phyloP scores from a whole-genome alignment of 2,113 vertebrate species.

The Dinomys branickii region DNA sequence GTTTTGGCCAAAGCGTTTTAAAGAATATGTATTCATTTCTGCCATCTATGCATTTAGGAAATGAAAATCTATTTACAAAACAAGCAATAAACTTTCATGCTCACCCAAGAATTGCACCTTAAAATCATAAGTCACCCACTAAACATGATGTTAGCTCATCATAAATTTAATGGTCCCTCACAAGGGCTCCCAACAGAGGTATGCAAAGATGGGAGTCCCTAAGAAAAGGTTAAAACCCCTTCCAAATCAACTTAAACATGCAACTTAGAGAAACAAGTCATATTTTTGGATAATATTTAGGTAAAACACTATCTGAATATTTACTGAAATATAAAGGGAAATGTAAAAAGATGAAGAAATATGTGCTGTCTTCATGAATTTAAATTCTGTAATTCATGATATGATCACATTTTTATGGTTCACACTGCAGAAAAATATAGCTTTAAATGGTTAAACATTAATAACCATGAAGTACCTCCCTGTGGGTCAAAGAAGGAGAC shows the following conservation, averaged over 20 bases:
- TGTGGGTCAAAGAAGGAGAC: neutral
- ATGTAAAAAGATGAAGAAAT: neutral
- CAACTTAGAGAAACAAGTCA: slow-evolving; percentile 74
- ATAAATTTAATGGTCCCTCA: slow-evolving; percentile 1
- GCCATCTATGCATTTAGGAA: neutral
- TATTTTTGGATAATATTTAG: slow-evolving; percentile 78
- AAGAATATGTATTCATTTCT: neutral
- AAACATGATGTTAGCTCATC: neutral
- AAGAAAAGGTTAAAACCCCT: slow-evolving; percentile 42
- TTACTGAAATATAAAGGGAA: slow-evolving; percentile 64
- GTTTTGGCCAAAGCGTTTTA: neutral
- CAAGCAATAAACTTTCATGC: neutral
- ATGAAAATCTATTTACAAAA: neutral
- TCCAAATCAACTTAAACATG: slow-evolving; percentile 10
- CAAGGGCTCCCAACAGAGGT: neutral
- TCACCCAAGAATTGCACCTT: neutral
- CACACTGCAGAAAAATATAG: neutral
- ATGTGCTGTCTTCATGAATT: neutral
- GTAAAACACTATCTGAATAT: slow-evolving; percentile 73
- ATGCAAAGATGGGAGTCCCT: neutral
- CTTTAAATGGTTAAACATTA: neutral
- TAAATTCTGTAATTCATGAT: neutral
- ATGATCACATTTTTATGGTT: neutral
- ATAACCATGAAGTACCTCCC: neutral
- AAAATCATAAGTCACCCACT: neutral